These are phyloP conservation scores for Paradoxurus hermaphroditus DNA, from an alignment of 2,113 vertebrate genomes.

Conservation along the genomic window DNA sequence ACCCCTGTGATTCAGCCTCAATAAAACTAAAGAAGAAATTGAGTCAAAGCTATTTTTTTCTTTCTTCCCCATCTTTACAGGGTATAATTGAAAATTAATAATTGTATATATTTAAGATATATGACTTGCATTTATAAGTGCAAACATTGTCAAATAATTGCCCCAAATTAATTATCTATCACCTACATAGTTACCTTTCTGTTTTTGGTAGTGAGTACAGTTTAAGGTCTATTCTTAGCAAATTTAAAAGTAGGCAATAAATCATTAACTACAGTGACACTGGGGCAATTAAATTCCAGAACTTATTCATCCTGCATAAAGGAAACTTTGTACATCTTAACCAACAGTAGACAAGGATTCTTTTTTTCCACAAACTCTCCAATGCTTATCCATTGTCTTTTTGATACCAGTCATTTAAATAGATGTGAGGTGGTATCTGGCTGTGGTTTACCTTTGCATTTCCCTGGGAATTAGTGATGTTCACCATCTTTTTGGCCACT, in stretches of 20 bases:
- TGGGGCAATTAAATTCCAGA: not conserved
- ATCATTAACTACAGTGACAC: not conserved
- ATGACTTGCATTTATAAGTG: not conserved
- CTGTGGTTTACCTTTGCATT: not conserved
- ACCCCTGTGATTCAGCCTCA: not conserved
- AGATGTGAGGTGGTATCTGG: not conserved
- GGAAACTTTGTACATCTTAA: not conserved
- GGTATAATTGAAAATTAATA: not conserved
- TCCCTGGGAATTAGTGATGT: not conserved
- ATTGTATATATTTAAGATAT: not conserved
- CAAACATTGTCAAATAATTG: not conserved
- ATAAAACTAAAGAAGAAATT: not conserved
- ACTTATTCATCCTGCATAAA: not conserved
- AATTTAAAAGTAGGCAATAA: not conserved
- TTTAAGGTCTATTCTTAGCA: not conserved
- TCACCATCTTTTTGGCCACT: not conserved
- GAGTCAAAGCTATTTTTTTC: not conserved
- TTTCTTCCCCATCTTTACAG: not conserved
- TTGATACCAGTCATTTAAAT: not conserved
- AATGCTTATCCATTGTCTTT: not conserved
- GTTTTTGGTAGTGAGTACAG: not conserved
- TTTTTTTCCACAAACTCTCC: not conserved
- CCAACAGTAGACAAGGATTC: not conserved
- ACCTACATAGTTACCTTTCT: not conserved
- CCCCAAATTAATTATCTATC: not conserved